Evolutionary conservation across 2,888 invertebrate genomes (phyloP).

Genomic region (Apodemia duryi): DNA sequence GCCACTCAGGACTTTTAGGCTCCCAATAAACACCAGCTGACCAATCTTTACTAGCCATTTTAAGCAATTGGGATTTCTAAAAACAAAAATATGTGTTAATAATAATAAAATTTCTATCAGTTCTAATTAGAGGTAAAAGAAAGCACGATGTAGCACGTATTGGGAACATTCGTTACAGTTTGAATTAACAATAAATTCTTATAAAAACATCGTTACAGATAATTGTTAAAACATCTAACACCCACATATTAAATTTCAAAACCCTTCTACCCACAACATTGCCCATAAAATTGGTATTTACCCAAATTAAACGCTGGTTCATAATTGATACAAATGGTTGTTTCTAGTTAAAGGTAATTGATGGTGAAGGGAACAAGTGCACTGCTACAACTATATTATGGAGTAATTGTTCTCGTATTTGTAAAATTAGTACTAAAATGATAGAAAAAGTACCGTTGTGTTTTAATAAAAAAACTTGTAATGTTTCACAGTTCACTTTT

Average conservation of each 20-base stretch:
- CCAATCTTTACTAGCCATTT: slow-evolving; percentile 67
- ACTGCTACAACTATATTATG: not conserved
- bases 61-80: slow-evolving; percentile 55
- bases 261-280: slow-evolving; percentile 66
- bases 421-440: not conserved
- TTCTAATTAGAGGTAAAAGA: not conserved
- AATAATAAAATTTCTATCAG: not conserved
- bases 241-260: slow-evolving; percentile 57
- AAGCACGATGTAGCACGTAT: slow-evolving; percentile 7
- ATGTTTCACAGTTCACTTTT: too few relatives aligned
- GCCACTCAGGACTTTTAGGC: slow-evolving; percentile 64
- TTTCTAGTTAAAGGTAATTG: slow-evolving; percentile 72
- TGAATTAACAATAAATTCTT: slow-evolving; percentile 48
- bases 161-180: slow-evolving; percentile 24
- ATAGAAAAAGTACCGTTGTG: too few relatives aligned
- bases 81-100: slow-evolving; percentile 18
- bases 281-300: slow-evolving; percentile 74
- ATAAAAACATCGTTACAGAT: slow-evolving; percentile 48
- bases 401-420: not conserved
- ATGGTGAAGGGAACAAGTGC: slow-evolving; percentile 37
- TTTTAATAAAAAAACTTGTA: too few relatives aligned
- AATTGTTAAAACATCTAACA: slow-evolving; percentile 42
- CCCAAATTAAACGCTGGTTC: slow-evolving; percentile 64
- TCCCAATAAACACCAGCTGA: slow-evolving; percentile 69
- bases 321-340: slow-evolving; percentile 77